A percentile compares a stretch with the other conserved stretches of the same genome.
Conservation (phyloP, 2,113 vertebrate genomes). For the Illadopsis cleaveri region DNA sequence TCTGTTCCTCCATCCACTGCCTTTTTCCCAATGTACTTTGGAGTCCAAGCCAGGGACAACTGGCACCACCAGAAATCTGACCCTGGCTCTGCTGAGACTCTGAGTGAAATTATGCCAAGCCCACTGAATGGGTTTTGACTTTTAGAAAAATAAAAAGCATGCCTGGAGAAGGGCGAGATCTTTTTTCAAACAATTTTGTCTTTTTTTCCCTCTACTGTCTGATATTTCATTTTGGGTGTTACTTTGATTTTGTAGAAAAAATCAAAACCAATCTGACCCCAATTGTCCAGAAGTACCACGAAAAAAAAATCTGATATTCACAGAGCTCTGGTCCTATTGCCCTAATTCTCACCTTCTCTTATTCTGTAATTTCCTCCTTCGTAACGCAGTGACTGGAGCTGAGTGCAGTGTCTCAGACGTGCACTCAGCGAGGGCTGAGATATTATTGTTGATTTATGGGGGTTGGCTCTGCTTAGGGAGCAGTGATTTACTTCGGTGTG, state of each 20-base stretch:
- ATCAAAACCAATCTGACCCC: conserved; percentile 61
- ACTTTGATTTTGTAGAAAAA: conserved; percentile 26
- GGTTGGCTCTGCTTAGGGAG: conserved; percentile 36
- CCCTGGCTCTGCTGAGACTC: not conserved
- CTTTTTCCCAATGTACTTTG: not conserved
- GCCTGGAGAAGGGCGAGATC: not conserved
- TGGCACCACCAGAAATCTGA: not conserved
- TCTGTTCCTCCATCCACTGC: not conserved
- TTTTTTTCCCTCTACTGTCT: not conserved
- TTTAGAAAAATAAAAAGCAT: not conserved
- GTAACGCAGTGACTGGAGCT: conserved; percentile 6
- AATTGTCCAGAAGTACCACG: conserved; percentile 27
- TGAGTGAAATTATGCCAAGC: not conserved
- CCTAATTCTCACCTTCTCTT: conserved; percentile 66
- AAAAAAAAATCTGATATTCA: conserved; percentile 1
- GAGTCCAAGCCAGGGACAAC: not conserved
- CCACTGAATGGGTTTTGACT: not conserved
- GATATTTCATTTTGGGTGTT: conserved; percentile 43
- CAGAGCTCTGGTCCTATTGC: conserved; percentile 40
- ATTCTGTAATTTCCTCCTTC: conserved; percentile 61
- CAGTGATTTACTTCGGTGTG: conserved; percentile 33
- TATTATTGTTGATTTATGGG: conserved; percentile 60
- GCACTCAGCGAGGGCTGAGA: conserved; percentile 10
- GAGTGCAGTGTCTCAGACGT: conserved; percentile 41
- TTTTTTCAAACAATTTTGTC: not conserved